Base-by-base conservation (phyloP, 2,113 vertebrate genomes). In the Grus americana region DNA sequence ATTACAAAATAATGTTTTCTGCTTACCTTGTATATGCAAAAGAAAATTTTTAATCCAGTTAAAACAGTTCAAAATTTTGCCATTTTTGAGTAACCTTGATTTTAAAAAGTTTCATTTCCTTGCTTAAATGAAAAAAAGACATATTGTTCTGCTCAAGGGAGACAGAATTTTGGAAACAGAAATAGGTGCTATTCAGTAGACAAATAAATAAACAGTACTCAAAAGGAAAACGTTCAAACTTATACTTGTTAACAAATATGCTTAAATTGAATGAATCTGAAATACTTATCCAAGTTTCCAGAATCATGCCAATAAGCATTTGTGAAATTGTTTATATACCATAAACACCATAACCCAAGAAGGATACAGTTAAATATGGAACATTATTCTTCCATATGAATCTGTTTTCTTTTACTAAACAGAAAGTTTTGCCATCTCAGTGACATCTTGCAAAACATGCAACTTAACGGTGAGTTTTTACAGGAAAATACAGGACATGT, bases 221-320 rank as follows among this genome's bases (percentile, higher is more conserved):
- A 49, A n/a, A 91, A 67, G 52, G 36, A 63, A 87, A 67, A 55
- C 6, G 44, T 12, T 15, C 9, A 20, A 63, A 63, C 29, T 20
- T 57, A 36, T 22, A 62, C 26, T 55, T 2, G 0, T 15, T 63
- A 63, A 83, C 1, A 4, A 29, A 58, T 46, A 55, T 0, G 2
- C 30, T 47, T 70, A n/a, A 40, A 70, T 10, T 54, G 13, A 72
- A 61, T 15, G 34, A 9, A 47, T 22, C 19, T 36, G 34, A 73
- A 63, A 67, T 19, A 57, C 15, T 66, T 68, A 32, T 11, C 4
- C 24, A 75, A 54, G 36, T 34, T 92, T 67, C 63, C 59, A 46
- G 1, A 70, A 38, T 30, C 44, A 38, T 5, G 10, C 8, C 26
- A 61, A 57, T 10, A 55, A 76, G 27, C 12, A 61, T 36, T 76